Conservation (phyloP, 2,797 vertebrate genomes). For the Sandelia bainsii region DNA sequence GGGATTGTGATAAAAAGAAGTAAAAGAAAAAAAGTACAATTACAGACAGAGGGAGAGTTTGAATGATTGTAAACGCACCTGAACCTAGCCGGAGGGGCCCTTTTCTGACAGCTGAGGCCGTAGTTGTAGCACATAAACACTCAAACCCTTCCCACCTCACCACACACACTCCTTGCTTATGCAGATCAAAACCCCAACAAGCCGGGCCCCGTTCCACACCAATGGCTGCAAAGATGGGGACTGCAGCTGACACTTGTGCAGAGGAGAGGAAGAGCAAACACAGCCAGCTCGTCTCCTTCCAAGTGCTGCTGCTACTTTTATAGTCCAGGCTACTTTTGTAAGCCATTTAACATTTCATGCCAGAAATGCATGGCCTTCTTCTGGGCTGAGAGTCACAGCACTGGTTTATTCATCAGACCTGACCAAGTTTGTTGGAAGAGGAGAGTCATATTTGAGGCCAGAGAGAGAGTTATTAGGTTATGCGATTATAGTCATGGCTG, state of each 20-base stretch:
- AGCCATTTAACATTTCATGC: conserved; percentile 82
- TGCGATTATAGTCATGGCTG: conserved; percentile 5
- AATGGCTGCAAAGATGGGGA: conserved; percentile 76
- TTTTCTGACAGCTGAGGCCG: conserved; percentile 56
- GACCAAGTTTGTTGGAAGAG: conserved; percentile 59
- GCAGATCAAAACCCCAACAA: conserved; percentile 62
- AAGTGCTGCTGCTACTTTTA: conserved; percentile 68
- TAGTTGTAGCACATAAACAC: conserved; percentile 31
- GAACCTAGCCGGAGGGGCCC: conserved; percentile 57
- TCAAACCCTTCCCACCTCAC: conserved; percentile 17
- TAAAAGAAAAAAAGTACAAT: conserved; percentile 10
- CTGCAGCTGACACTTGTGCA: conserved; percentile 79
- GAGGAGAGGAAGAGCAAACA: conserved; percentile 65
- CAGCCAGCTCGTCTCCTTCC: conserved; percentile 56
- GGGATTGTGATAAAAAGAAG: neutral
- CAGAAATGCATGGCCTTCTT: conserved; percentile 76
- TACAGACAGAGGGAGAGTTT: conserved; percentile 30
- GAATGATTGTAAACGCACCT: conserved; percentile 54
- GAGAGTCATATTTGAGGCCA: conserved; percentile 43
- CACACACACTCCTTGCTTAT: conserved; percentile 30
- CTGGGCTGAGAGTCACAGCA: conserved; percentile 61
- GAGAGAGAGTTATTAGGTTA: conserved; percentile 6
- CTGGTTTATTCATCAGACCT: conserved; percentile 81
- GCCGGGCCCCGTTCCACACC: conserved; percentile 74
- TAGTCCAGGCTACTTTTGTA: conserved; percentile 62